Conservation (phyloP, 1,140 invertebrate genomes). For the Brachionus plicatilis region DNA sequence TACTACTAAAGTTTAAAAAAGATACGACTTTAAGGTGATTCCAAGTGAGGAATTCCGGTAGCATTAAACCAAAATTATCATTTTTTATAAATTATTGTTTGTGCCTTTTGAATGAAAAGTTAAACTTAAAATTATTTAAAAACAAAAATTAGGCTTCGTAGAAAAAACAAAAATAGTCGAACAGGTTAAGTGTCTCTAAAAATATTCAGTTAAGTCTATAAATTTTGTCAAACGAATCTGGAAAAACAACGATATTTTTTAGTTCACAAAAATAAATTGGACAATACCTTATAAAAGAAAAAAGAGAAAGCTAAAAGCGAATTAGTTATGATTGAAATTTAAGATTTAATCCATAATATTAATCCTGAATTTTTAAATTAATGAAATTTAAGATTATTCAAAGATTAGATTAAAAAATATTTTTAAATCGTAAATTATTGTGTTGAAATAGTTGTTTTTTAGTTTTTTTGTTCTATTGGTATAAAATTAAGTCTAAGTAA, state of each 20-base stretch:
- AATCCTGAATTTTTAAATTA: background rate
- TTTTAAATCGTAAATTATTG: background rate
- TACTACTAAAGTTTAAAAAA: too few relatives aligned
- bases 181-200: background rate
- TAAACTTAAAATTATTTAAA: background rate
- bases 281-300: background rate
- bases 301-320: background rate
- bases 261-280: background rate
- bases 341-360: background rate
- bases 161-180: background rate
- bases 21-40: too few relatives aligned
- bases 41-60: too few relatives aligned
- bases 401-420: background rate
- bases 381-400: background rate
- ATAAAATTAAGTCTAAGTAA: background rate
- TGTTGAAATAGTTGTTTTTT: background rate
- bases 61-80: background rate
- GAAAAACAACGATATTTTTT: background rate
- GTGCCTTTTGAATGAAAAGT: background rate
- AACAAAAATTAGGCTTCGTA: background rate
- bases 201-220: background rate
- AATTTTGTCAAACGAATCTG: background rate
- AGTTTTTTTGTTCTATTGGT: background rate
- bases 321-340: background rate
- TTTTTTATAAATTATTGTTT: background rate